Conservation (phyloP, 2,113 vertebrate genomes). For the Himantopus leucocephalus region DNA sequence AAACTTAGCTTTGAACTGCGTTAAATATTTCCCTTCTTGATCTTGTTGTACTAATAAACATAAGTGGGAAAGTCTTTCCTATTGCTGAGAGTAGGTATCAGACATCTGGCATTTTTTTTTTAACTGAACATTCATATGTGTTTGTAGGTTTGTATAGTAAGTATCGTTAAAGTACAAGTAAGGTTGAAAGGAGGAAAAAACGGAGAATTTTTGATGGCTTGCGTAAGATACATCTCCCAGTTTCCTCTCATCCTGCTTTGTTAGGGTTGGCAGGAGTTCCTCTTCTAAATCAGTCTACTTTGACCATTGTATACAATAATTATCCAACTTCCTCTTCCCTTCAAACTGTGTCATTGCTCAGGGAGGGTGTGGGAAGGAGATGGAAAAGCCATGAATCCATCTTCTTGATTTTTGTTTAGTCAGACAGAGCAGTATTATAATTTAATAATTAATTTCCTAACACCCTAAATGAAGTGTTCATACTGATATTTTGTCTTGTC, state of each 20-base stretch:
- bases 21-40: neutral
- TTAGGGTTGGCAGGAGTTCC: conserved; percentile 14
- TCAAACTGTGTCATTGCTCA: neutral
- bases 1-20: neutral
- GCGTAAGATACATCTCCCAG: neutral
- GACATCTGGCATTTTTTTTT: neutral
- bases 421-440: neutral
- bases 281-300: neutral
- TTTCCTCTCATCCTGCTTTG: neutral
- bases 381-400: conserved; percentile 14
- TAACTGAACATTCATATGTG: neutral
- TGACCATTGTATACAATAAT: conserved; percentile 4
- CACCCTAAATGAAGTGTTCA: neutral
- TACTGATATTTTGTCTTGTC: neutral
- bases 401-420: neutral
- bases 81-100: neutral
- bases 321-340: conserved; percentile 8
- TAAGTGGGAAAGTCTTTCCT: neutral
- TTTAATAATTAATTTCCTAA: neutral
- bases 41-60: neutral
- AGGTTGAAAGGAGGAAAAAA: neutral
- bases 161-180: neutral
- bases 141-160: neutral
- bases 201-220: neutral
- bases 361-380: conserved; percentile 6